These are phyloP conservation scores for Drosophila algonquin DNA, from an alignment of 2,888 invertebrate genomes.

Conservation along the genomic window DNA sequence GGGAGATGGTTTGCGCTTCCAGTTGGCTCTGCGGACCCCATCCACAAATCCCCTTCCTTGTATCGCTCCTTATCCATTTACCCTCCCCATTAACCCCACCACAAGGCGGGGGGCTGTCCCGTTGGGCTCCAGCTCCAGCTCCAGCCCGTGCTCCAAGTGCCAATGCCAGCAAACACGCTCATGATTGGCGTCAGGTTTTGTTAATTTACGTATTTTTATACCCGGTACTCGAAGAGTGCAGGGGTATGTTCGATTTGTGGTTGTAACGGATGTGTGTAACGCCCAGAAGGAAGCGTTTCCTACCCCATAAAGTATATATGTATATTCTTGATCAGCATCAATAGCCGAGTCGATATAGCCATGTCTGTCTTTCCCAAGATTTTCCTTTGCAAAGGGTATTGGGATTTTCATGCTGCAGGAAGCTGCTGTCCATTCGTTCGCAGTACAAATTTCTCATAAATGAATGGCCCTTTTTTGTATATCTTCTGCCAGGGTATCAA, in stretches of 20 bases:
- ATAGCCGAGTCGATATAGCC: too few species aligned
- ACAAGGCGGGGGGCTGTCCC: not conserved
- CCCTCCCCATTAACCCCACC: not conserved
- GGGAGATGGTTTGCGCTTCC: not conserved
- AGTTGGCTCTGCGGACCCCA: not conserved
- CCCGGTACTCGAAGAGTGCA: too few species aligned
- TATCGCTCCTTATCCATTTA: not conserved
- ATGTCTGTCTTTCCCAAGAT: not conserved
- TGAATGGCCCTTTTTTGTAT: not conserved
- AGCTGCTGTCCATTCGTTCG: not conserved
- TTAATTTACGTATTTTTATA: conserved; percentile 69
- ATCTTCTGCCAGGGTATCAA: not conserved
- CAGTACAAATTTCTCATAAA: not conserved
- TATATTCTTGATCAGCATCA: too few species aligned
- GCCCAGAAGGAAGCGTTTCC: too few species aligned
- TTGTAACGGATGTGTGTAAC: too few species aligned
- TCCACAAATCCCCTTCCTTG: not conserved
- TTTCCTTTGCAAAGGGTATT: not conserved
- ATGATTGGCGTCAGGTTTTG: conserved; percentile 79
- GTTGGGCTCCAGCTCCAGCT: not conserved
- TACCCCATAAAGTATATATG: too few species aligned
- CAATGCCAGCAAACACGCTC: conserved; percentile 13
- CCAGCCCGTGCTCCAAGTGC: not conserved
- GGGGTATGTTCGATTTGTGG: too few species aligned
- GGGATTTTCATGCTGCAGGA: not conserved